Base-by-base conservation (phyloP, 2,888 invertebrate genomes). In the Orthosia cruda region DNA sequence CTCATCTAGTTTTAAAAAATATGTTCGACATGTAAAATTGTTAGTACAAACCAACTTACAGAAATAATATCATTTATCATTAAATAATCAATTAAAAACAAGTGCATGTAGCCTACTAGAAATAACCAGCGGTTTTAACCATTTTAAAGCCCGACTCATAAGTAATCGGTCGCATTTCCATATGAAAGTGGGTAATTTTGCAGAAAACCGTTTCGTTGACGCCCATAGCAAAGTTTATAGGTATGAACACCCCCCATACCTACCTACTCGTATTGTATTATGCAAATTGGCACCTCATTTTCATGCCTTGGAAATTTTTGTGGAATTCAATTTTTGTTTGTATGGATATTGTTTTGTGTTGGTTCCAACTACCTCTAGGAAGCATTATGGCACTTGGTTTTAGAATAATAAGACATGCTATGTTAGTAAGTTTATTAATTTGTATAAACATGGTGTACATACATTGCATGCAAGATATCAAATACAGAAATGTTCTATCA, bases 161-260 rank as follows among this genome's bases (percentile, higher is more conserved):
- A 66, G 61, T 74, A 77, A 76, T 81, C 67, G 49, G 40, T n/a
- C 40, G 2, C 26, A 82, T 82, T 79, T 62, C 47, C 77, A 82
- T 79, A 54, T 49, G 55, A 62, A 82, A 65, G 65, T 40, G 47
- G 77, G 77, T 77, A 79, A 82, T 79, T 79, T 77, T 77, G 49
- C 45, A 49, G 57, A 70, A 80, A 82, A 82, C 50, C 55, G 45
- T 55, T 81, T 61, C 57, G 59, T 75, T 74, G 66, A 75, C 82
- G 83, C 77, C 57, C n/a, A 62, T 58, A 58, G 62, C 54, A 82
- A 70, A 77, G 16, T 80, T 62, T 77, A 70, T 82, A 57, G 58
- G 49, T 50, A 82, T 23, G 57, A 57, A 58, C 26, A 54, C 58
- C 82, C 50, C 55, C 59, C 64, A 66, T 57, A 45, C 20, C 45